Evolutionary conservation across 2,797 vertebrate species (phyloP).

Genomic region (Danio albolineatus): DNA sequence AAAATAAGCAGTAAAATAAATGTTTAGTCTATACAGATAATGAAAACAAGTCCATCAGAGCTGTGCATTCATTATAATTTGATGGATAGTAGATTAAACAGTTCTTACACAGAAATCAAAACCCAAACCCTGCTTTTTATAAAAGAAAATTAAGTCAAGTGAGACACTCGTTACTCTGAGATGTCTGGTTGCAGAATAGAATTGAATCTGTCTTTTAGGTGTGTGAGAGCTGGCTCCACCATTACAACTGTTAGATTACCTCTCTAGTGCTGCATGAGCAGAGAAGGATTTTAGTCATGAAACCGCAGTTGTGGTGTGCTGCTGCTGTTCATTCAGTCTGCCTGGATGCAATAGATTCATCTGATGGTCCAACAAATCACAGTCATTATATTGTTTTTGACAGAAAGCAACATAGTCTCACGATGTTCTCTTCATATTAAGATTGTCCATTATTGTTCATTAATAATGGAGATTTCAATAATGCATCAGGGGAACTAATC

Average conservation of each 20-base stretch:
- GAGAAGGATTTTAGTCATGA: conserved; percentile 12
- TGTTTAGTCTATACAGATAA: not conserved
- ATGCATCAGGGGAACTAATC: not conserved
- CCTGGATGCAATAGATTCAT: not conserved
- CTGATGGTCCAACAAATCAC: not conserved
- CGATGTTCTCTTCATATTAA: not conserved
- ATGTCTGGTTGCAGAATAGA: not conserved
- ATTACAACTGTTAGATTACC: not conserved
- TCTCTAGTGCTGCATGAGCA: not conserved
- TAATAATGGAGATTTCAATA: not conserved
- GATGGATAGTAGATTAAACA: not conserved
- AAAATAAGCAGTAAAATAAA: not conserved
- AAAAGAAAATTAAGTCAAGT: not conserved
- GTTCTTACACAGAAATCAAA: not conserved
- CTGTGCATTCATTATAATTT: not conserved
- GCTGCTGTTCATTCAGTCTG: not conserved
- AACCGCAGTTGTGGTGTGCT: conserved; percentile 3
- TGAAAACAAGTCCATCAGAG: not conserved
- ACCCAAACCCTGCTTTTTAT: not conserved
- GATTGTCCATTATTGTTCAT: not conserved
- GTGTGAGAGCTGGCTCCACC: not conserved
- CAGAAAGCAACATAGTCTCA: not conserved
- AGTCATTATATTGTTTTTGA: not conserved
- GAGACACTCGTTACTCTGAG: not conserved
- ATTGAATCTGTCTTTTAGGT: conserved; percentile 6